Base-by-base conservation (phyloP, 2,113 vertebrate genomes). In the Mirza zaza region DNA sequence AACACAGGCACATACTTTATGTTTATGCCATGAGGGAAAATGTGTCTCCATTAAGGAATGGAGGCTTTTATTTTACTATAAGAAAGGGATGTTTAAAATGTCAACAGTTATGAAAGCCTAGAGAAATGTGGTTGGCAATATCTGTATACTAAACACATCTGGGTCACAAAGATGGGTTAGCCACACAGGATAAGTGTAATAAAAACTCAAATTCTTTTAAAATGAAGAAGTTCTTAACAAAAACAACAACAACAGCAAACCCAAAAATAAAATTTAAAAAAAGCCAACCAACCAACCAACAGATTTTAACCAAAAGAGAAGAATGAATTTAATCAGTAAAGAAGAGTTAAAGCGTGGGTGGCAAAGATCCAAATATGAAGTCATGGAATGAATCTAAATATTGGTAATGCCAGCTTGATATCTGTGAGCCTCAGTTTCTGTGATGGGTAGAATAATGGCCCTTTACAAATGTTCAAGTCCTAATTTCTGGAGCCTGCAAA, bases 81-180 rank as follows among this genome's bases (percentile, higher is more conserved):
- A 73, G 34, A 79, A 94, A 76, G 79, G 50, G 20, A 34, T 82
- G 34, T 76, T 87, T 45, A 80, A 91, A 96, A 91, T 95, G 50
- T 86, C 50, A 83, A 86, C 42, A 82, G 25, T 87, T 96, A 76
- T 83, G 85, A 87, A 83, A 67, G 20, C 48, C 42, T 89, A 48
- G 55, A 95, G 73, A 93, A 87, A 89, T 83, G 50, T 63, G 6
- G 25, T 63, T 86, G 27, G 42, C 50, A 81, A 36, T 95, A 86
- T 89, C 75, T 85, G 70, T 70, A 18, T 48, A 11, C 52, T 73
- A 61, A 93, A 65, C n/a, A 81, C 94, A 94, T 91, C 32, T 77
- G n/a, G 7, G 59, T 83, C 86, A 75, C 12, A 75, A 86, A 93
- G 25, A 73, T 82, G 48, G 12, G 17, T 85, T 77, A 86, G 45